Percentiles rank a stretch among this genome's conserved stretches.
phyloP scores from a whole-genome alignment of 2,797 vertebrate species.

The Gouania willdenowi region DNA sequence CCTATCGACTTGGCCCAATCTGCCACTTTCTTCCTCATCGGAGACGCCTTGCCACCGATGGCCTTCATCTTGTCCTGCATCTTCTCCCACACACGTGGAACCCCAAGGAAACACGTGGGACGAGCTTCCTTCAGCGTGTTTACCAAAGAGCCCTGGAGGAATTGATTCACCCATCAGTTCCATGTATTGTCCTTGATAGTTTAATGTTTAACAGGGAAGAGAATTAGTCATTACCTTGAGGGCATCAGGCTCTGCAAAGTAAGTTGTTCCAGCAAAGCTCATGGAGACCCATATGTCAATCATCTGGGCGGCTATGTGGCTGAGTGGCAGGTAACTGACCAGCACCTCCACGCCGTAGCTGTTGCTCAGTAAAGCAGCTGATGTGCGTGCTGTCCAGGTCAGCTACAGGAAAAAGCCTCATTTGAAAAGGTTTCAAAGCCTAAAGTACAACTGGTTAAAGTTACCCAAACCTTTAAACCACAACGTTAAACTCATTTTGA shows the following conservation, averaged over 20 bases:
- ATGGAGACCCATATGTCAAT: constrained; percentile 76
- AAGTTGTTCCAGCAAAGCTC: constrained; percentile 49
- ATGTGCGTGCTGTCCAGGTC: constrained; percentile 67
- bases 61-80: constrained; percentile 79
- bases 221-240: constrained; percentile 64
- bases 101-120: constrained; percentile 76
- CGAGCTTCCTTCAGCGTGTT: constrained; percentile 73
- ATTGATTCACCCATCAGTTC: no score
- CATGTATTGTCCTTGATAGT: no score
- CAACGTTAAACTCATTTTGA: no score
- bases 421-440: no score
- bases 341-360: constrained; percentile 37
- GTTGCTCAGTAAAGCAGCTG: constrained; percentile 8
- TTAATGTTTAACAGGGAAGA: neutral
- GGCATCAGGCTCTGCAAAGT: constrained; percentile 78
- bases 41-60: constrained; percentile 57
- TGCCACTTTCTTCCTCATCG: constrained; percentile 60
- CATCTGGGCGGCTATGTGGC: constrained; percentile 79
- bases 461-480: no score
- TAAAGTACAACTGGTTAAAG: no score
- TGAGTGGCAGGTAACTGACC: constrained; percentile 80
- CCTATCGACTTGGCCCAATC: constrained; percentile 76
- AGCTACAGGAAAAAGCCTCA: constrained; percentile 49
- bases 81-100: constrained; percentile 83
- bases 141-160: constrained; percentile 68